Conservation (phyloP, 2,797 vertebrate species). For the Onychomys leucogaster region DNA sequence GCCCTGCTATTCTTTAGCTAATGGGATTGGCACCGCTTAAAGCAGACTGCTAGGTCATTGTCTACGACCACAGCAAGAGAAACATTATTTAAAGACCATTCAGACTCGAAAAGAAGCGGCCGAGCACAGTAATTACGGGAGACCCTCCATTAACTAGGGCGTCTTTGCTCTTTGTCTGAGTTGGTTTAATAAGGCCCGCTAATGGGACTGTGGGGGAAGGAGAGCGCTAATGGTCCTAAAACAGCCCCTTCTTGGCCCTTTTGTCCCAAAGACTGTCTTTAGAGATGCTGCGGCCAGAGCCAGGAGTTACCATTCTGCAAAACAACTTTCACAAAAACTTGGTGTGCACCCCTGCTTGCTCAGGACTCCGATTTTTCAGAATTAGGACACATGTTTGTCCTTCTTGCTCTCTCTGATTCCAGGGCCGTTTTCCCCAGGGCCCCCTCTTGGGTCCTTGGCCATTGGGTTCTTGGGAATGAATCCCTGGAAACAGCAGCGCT, state of each 20-base stretch:
- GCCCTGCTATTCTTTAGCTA: conserved; percentile 90
- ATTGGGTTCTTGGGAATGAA: conserved; percentile 75
- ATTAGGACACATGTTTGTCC: conserved; percentile 69
- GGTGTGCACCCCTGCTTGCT: conserved; percentile 79
- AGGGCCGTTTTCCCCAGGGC: not conserved
- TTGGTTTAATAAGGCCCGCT: conserved; percentile 91
- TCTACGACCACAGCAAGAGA: conserved; percentile 90
- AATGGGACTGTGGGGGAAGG: conserved; percentile 90
- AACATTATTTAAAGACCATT: conserved; percentile 95
- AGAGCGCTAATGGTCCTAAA: conserved; percentile 90
- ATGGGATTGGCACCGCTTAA: conserved; percentile 93
- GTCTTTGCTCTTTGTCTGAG: conserved; percentile 91
- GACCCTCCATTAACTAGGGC: conserved; percentile 91
- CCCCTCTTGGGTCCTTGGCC: conserved; percentile 42
- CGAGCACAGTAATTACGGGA: conserved; percentile 91
- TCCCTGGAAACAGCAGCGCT: conserved; percentile 74
- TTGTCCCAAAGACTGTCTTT: conserved; percentile 85
- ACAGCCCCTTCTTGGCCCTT: conserved; percentile 87
- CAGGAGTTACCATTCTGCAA: conserved; percentile 86
- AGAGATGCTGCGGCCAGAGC: conserved; percentile 84
- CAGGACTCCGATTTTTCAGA: conserved; percentile 72
- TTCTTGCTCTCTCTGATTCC: conserved; percentile 69
- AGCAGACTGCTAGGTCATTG: conserved; percentile 90
- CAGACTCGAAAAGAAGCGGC: conserved; percentile 90
- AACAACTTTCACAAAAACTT: conserved; percentile 86